These are phyloP conservation scores for Microcebus jonahi DNA, from an alignment of 2,113 vertebrate species.

Conservation along the genomic window DNA sequence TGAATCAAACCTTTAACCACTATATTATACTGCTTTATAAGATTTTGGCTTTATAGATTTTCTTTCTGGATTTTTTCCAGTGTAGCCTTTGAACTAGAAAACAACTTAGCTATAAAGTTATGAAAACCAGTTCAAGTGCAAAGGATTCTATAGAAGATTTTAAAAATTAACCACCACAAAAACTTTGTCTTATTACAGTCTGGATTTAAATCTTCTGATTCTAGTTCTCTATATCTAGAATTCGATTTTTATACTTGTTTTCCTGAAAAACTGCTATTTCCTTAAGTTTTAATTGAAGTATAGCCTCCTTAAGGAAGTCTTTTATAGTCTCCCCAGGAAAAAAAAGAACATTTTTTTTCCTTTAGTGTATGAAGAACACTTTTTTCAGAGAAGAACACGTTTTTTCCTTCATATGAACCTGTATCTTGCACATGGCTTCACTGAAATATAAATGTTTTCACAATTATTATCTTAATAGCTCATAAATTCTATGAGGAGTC, in stretches of 20 bases:
- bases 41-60: background rate
- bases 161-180: background rate
- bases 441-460: background rate
- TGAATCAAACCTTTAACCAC: background rate
- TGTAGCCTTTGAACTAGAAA: background rate
- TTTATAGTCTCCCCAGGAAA: background rate
- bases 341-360: background rate
- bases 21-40: background rate
- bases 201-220: background rate
- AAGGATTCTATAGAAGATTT: background rate
- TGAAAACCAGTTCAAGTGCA: background rate
- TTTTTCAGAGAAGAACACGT: too few relatives aligned
- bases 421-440: background rate
- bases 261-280: background rate
- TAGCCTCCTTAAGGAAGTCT: background rate
- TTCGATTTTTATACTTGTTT: background rate
- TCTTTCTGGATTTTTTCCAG: background rate
- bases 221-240: background rate
- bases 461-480: background rate
- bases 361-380: too few relatives aligned
- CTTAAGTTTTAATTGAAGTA: background rate
- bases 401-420: background rate
- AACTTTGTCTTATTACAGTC: background rate
- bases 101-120: background rate
- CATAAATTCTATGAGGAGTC: background rate